Evolutionary conservation across 2,888 invertebrate genomes (phyloP).

Genomic region (Tuta absoluta): DNA sequence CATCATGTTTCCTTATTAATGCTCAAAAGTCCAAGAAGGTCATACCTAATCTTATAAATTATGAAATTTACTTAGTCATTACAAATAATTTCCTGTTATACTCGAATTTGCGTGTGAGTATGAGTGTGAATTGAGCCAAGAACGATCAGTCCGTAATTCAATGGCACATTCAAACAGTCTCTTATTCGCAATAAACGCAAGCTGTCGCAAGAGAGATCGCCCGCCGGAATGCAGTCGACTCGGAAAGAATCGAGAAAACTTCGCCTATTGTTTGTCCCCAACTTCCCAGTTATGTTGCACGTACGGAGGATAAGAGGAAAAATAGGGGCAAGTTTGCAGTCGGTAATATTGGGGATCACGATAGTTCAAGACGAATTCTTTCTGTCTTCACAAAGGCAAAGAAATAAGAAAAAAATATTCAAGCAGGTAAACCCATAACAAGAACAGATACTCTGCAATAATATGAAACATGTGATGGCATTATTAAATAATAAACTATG

Average conservation of each 20-base stretch:
- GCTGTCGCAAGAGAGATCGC: slow-evolving; percentile 32
- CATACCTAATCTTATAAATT: no score
- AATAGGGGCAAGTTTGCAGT: neutral
- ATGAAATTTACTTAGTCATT: no score
- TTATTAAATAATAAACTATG: no score
- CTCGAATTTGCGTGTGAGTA: neutral
- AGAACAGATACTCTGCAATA: no score
- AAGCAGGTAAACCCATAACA: no score
- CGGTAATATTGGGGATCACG: neutral
- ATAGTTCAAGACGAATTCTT: neutral
- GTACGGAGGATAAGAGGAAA: slow-evolving; percentile 10
- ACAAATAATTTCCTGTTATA: no score
- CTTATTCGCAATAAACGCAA: slow-evolving; percentile 33
- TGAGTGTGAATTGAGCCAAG: slow-evolving; percentile 14
- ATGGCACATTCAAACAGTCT: slow-evolving; percentile 24
- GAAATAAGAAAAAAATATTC: no score
- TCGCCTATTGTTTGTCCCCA: slow-evolving; percentile 17
- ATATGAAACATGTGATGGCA: no score
- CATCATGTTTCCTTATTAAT: no score
- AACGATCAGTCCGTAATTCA: slow-evolving; percentile 21
- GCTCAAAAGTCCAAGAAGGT: no score
- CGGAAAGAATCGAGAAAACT: slow-evolving; percentile 23
- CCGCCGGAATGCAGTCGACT: slow-evolving; percentile 27
- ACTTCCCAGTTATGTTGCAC: slow-evolving; percentile 17
- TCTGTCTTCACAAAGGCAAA: neutral